A percentile compares a stretch with the other conserved stretches of the same genome.
Conservation (phyloP, 2,888 invertebrate species). For the Plebejus argus region DNA sequence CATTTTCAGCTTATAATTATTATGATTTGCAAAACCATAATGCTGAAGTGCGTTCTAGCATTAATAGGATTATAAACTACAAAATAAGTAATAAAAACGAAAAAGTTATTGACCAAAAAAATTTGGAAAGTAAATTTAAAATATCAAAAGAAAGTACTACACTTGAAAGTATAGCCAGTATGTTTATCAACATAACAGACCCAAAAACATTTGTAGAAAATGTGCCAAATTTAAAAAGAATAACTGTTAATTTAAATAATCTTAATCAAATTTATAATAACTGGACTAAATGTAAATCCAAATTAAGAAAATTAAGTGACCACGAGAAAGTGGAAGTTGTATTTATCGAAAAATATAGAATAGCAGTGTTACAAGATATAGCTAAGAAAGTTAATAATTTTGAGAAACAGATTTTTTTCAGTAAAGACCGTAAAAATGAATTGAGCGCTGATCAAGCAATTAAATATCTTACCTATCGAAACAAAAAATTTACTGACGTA, state of each 20-base stretch:
- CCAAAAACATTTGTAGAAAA: background rate
- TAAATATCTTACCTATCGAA: conserved; percentile 18
- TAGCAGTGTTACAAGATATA: conserved; percentile 16
- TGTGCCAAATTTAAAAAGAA: background rate
- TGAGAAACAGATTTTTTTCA: background rate
- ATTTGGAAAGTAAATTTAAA: background rate
- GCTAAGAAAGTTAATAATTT: background rate
- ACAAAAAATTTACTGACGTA: conserved; percentile 4
- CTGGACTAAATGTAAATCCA: conserved; percentile 9
- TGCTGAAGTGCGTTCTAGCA: background rate
- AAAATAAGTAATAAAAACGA: background rate
- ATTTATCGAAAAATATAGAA: conserved; percentile 26
- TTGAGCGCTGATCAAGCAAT: conserved; percentile 19
- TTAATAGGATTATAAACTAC: background rate
- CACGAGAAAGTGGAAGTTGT: background rate
- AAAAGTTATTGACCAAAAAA: background rate
- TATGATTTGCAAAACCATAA: background rate
- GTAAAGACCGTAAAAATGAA: background rate
- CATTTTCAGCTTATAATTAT: background rate
- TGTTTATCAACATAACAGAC: background rate
- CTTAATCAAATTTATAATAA: background rate
- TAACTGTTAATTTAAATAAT: background rate
- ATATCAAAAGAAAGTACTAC: background rate
- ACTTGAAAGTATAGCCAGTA: background rate
- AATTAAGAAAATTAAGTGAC: background rate